Percentiles rank a stretch among this genome's conserved stretches.
Conservation (phyloP, 2,888 invertebrate genomes). For the Lepidochrysops patricia region DNA sequence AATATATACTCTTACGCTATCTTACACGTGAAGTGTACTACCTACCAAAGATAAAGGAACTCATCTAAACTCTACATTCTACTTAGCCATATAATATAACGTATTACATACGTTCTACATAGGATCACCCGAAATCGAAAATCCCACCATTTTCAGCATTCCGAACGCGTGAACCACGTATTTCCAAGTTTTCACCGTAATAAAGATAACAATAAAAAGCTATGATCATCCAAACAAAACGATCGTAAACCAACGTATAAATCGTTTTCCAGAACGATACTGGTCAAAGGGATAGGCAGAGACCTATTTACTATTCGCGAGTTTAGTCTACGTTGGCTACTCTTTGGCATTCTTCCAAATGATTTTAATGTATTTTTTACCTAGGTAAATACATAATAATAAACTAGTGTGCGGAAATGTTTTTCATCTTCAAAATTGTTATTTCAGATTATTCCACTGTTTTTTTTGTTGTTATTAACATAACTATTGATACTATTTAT, state of each 20-base stretch:
- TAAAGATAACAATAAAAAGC: slow-evolving; percentile 8
- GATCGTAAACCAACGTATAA: slow-evolving; percentile 5
- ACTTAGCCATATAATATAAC: no score
- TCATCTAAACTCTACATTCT: no score
- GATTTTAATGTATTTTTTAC: slow-evolving; percentile 5
- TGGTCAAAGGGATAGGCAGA: background rate
- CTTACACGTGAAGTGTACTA: no score
- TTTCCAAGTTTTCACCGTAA: slow-evolving; percentile 4
- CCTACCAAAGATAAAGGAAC: no score
- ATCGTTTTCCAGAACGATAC: slow-evolving; percentile 3
- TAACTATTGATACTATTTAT: no score
- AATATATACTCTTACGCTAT: no score
- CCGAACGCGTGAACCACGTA: background rate
- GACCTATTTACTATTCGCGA: background rate
- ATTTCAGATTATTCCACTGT: background rate
- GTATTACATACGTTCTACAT: no score
- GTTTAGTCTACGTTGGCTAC: background rate
- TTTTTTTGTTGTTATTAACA: no score
- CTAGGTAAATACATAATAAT: background rate
- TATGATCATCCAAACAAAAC: slow-evolving; percentile 9
- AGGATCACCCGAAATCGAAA: background rate
- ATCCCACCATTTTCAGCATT: background rate
- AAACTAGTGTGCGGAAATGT: background rate
- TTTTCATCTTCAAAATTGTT: background rate
- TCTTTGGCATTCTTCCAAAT: slow-evolving; percentile 1